These are phyloP conservation scores for Anagyrus pseudococci DNA, from an alignment of 2,888 invertebrate genomes.

Conservation along the genomic window DNA sequence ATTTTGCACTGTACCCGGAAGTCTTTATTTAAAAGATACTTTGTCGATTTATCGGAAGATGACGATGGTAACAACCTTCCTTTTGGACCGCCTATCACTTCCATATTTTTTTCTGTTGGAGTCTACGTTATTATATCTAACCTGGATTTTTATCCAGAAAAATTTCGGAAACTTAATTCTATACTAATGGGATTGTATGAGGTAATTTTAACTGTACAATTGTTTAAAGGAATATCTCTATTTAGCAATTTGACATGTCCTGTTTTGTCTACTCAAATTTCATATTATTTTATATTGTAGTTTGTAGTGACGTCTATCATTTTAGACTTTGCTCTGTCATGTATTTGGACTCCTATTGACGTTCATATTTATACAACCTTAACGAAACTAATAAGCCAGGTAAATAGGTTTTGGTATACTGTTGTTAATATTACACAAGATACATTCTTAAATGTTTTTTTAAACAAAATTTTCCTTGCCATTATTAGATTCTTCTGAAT, in stretches of 20 bases:
- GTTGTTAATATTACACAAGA: background rate
- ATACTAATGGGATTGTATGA: constrained; percentile 48
- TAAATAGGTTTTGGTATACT: constrained; percentile 39
- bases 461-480: background rate
- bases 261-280: background rate
- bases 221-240: background rate
- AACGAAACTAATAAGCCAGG: constrained; percentile 45
- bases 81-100: constrained; percentile 47
- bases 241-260: background rate
- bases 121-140: constrained; percentile 47
- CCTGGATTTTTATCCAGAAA: constrained; percentile 46
- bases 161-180: constrained; percentile 45
- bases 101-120: constrained; percentile 48
- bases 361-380: constrained; percentile 46
- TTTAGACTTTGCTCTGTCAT: constrained; percentile 51
- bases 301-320: constrained; percentile 52
- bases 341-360: constrained; percentile 54
- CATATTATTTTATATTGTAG: constrained; percentile 40
- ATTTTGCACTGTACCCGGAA: constrained; percentile 41
- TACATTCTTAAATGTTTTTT: too few species aligned
- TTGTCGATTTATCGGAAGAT: constrained; percentile 48
- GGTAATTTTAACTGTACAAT: constrained; percentile 38
- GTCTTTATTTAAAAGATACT: constrained; percentile 50
- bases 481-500: constrained; percentile 42
- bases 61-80: constrained; percentile 46